Percentiles rank a stretch among this genome's conserved stretches.
phyloP scores from a whole-genome alignment of 2,797 vertebrate species.

The Liparis tanakae region DNA sequence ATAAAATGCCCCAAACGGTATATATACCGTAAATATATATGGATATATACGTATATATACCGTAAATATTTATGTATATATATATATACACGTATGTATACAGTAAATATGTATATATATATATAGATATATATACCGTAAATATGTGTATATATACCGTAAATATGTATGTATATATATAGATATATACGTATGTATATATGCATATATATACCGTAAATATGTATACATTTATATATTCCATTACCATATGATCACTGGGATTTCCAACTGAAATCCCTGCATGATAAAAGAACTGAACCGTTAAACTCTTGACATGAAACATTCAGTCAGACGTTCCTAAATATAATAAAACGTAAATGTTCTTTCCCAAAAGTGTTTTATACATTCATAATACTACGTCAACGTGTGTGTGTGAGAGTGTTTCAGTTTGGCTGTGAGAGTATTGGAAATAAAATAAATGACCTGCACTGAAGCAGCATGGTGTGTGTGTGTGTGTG shows the following conservation, averaged over 20 bases:
- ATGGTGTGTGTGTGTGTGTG: conserved; percentile 23
- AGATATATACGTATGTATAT: background rate
- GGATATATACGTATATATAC: conserved; percentile 7
- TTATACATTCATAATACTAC: conserved; percentile 81
- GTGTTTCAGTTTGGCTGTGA: conserved; percentile 38
- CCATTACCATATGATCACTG: conserved; percentile 44
- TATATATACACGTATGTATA: background rate
- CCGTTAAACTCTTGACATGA: conserved; percentile 43
- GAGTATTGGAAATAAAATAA: conserved; percentile 40
- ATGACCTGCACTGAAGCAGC: conserved; percentile 61
- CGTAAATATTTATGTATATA: background rate
- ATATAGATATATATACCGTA: background rate
- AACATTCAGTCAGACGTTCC: conserved; percentile 60
- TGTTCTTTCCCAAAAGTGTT: conserved; percentile 69
- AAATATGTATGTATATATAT: conserved; percentile 15
- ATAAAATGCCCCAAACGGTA: conserved; percentile 51
- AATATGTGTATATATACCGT: background rate
- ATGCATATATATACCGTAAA: background rate
- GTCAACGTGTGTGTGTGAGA: conserved; percentile 25
- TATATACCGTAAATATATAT: background rate
- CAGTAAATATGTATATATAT: too few relatives aligned
- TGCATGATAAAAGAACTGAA: conserved; percentile 38
- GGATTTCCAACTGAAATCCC: conserved; percentile 33
- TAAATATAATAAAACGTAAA: conserved; percentile 59
- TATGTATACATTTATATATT: conserved; percentile 7